Base-by-base conservation (phyloP, 1,140 invertebrate genomes). In the Agrypnia vestita region DNA sequence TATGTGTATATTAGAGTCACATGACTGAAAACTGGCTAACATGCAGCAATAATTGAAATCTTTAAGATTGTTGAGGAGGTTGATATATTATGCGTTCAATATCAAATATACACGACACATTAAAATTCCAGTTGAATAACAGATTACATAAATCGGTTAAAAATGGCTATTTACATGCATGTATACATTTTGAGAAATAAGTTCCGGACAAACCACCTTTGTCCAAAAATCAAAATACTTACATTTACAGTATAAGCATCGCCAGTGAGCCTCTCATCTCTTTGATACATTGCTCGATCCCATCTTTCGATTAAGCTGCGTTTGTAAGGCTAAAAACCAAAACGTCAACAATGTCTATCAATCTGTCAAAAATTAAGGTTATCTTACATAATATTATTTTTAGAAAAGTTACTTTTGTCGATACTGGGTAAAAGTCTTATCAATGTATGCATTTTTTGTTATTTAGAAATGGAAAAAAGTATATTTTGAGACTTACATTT, bases 241-340 rank as follows among this genome's bases (percentile, higher is more conserved):
- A 91, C 91, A 85, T 88, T 89, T 78, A 89, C 86, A 76, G 86
- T 84, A 83, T 91, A 92, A 25, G 90, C 88, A 84, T 90, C 89
- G 9, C 87, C 87, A 78, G 89, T 91, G 46, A 92, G 82, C 84
- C 90, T 87, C 77, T 84, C 81, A 82, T 92, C 91, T 74, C 91
- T 86, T 82, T 89, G 88, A 83, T 91, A 92, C 76, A 86, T 82
- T 19, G 85, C 84, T 55, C 91, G 87, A 44, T 90, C 87, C 86
- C 90, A 91, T 76, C 89, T 86, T 9, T 88, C 85, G 71, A 87
- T 78, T 80, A 91, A 84, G 51, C 86, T 85, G n/a, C 91, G 86
- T 55, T 90, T 89, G 81, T 86, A 90, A 77, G 89, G 90, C 91
- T 91, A 79, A 12, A 82, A 79, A 12, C 1, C 78, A 51, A 74